Percentiles rank a stretch among this genome's conserved stretches.
Evolutionary conservation across 2,113 vertebrate genomes (phyloP).

Genomic region (Heloderma charlesbogerti): DNA sequence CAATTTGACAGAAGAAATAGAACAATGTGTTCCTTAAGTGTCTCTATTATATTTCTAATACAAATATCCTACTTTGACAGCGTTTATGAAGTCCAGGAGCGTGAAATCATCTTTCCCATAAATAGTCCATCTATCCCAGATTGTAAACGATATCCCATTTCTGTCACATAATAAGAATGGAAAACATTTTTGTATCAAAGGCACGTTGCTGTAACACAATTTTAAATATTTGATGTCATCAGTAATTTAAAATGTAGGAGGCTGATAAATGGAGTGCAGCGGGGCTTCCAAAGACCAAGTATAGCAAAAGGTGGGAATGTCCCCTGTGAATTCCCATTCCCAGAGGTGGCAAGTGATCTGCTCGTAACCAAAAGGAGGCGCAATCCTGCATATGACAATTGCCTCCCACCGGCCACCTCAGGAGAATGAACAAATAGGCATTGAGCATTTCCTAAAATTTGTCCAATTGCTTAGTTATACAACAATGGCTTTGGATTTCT

Average conservation of each 20-base stretch:
- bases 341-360: background rate
- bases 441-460: background rate
- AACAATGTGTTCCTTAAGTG: background rate
- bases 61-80: conserved; percentile 87
- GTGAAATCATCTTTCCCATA: conserved; percentile 95
- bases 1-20: conserved; percentile 3
- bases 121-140: conserved; percentile 97
- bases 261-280: background rate
- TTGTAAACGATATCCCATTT: conserved; percentile 94
- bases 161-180: conserved; percentile 75
- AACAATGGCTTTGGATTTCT: background rate
- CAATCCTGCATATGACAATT: background rate
- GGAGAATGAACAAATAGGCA: background rate
- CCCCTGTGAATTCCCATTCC: background rate
- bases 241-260: background rate
- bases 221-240: accelerated
- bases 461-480: background rate
- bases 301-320: background rate
- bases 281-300: background rate
- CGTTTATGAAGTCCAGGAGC: conserved; percentile 94
- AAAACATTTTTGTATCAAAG: conserved; percentile 37
- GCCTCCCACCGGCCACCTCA: background rate
- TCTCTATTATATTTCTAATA: conserved; percentile 1
- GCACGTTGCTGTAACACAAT: background rate
- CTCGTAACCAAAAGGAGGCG: background rate